Conservation (phyloP, 1,140 invertebrate genomes). For the Cydia strobilella region DNA sequence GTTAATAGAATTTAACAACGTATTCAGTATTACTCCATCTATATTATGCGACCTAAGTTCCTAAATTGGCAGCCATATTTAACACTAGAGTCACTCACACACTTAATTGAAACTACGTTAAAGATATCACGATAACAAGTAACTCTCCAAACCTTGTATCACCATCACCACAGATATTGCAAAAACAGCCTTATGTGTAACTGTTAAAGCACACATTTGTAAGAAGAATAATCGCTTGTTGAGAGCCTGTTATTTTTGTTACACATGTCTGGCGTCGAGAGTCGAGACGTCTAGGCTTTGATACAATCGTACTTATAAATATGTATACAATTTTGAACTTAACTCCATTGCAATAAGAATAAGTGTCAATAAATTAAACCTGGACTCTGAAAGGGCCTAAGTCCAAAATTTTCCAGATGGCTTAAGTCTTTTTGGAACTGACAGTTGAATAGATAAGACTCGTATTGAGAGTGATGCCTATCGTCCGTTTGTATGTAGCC, state of each 20-base stretch:
- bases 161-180: too few relatives aligned
- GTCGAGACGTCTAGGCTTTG: neutral
- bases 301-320: neutral
- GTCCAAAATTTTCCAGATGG: neutral
- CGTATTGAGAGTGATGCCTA: neutral
- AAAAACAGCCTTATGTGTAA: neutral
- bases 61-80: too few relatives aligned
- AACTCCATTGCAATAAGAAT: neutral
- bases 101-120: too few relatives aligned
- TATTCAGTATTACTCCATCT: too few relatives aligned
- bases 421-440: neutral
- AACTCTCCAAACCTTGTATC: too few relatives aligned
- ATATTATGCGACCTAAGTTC: too few relatives aligned
- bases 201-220: neutral
- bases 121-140: too few relatives aligned
- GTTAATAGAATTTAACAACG: too few relatives aligned
- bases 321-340: neutral
- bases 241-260: neutral
- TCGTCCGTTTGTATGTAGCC: conserved; percentile 32
- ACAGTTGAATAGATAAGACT: neutral
- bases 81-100: too few relatives aligned
- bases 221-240: neutral
- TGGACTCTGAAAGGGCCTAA: neutral
- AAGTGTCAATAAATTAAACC: neutral
- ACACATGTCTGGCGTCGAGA: neutral